phyloP scores from a whole-genome alignment of 35 echinoderm and acorn worm genomes.

The Lytechinus pictus region DNA sequence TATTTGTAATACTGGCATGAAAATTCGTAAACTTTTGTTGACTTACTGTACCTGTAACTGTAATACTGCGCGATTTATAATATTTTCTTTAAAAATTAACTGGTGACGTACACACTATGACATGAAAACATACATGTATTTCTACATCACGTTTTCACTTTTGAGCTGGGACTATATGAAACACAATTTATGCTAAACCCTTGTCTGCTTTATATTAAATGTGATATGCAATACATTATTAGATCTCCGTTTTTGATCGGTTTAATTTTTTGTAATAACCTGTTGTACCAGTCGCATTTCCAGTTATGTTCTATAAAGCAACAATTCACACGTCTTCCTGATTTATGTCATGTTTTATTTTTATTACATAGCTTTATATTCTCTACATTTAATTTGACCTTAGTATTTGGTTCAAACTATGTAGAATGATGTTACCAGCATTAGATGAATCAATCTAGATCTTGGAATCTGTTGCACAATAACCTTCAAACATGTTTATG shows the following conservation, averaged over 20 bases:
- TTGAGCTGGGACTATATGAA: not conserved
- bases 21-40: not conserved
- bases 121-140: not conserved
- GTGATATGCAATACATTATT: no score
- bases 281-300: not conserved
- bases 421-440: no score
- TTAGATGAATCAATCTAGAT: no score
- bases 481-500: no score
- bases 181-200: not conserved
- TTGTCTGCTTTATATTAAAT: no score
- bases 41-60: not conserved
- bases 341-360: not conserved
- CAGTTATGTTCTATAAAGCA: not conserved
- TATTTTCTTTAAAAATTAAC: not conserved
- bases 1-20: constrained; percentile 25
- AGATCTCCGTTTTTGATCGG: no score
- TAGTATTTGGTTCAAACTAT: no score
- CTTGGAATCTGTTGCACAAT: no score
- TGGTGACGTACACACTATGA: not conserved
- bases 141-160: not conserved
- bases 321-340: constrained; percentile 25
- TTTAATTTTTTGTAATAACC: no score
- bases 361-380: not conserved
- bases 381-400: not conserved
- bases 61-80: not conserved